Base-by-base conservation (phyloP, 2,888 invertebrate genomes). In the Sarcophaga carnaria region DNA sequence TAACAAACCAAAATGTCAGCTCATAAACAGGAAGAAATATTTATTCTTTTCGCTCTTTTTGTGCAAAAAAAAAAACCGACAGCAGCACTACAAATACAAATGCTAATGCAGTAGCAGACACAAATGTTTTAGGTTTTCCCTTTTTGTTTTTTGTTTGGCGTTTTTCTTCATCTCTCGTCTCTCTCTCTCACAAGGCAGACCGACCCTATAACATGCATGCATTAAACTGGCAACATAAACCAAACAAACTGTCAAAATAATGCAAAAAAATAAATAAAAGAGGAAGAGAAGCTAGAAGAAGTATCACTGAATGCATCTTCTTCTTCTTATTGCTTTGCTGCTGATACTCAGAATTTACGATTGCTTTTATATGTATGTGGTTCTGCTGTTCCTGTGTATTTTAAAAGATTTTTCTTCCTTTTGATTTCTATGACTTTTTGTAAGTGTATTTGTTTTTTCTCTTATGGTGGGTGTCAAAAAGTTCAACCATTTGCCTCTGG, bases 381-480 rank as follows among this genome's bases (percentile, higher is more conserved):
- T n/a, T 67, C 49, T 63, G 14, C 22, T 37, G 20, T 27, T n/a
- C 27, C 10, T 66, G 12, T 64, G 47, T 27, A 2, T 60, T 67
- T 80, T 70, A 54, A 10, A 70, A 67, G 67, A 54, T 80, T 76
- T 83, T 83, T 62, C 45, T 77, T 62, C 37, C 25, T 66, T 82
- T 67, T 76, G n/a, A 69, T 47, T 66, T 77, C 60, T 71, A 54
- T 74, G 77, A 64, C 59, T n/a, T n/a, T n/a, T n/a, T 67, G 27
- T 71, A 20, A 27, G 20, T 49, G 45, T 37, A n/a, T 49, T 78
- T 59, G 87, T 88, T 80, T 79, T 85, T 67, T 77, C 67, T 80
- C 85, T 63, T 85, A 89, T 91, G 90, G 91, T 92, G 92, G 92
- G 92, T 91, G 92, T 92, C 92, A 90, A 89, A 90, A 89, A 90